Conservation (phyloP, 2,888 invertebrate species). For the Eudasyphora cyanicolor region DNA sequence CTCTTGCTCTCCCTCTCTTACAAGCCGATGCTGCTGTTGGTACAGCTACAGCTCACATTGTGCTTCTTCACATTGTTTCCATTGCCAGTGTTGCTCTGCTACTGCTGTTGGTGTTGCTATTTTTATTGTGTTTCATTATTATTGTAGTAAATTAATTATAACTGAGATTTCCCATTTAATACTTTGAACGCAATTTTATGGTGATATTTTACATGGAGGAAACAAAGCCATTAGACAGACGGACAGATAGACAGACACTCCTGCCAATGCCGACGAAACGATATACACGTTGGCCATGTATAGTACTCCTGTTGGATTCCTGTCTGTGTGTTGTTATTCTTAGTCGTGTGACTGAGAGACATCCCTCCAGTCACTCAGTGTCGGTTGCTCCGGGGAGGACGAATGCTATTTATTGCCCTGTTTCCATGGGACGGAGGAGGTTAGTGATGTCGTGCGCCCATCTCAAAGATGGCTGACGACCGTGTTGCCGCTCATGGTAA, state of each 20-base stretch:
- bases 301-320: background rate
- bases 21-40: background rate
- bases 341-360: background rate
- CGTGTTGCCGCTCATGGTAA: background rate
- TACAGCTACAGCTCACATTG: too few relatives aligned
- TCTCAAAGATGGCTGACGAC: background rate
- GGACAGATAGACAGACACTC: background rate
- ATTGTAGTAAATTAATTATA: conserved; percentile 53
- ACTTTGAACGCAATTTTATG: conserved; percentile 33
- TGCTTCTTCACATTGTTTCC: too few relatives aligned
- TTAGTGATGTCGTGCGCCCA: background rate
- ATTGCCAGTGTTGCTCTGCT: too few relatives aligned
- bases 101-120: conserved; percentile 9
- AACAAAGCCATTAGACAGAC: conserved; percentile 15
- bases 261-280: background rate
- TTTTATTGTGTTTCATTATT: conserved; percentile 35
- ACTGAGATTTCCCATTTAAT: conserved; percentile 42
- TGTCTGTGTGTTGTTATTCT: background rate
- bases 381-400: background rate
- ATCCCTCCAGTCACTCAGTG: background rate
- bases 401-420: background rate
- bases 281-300: background rate
- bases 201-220: conserved; percentile 28
- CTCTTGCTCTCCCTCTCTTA: background rate
- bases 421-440: background rate